Percentiles rank a stretch among this genome's conserved stretches.
phyloP scores from a whole-genome alignment of 2,888 invertebrate genomes.

The Hermodice carunculata region DNA sequence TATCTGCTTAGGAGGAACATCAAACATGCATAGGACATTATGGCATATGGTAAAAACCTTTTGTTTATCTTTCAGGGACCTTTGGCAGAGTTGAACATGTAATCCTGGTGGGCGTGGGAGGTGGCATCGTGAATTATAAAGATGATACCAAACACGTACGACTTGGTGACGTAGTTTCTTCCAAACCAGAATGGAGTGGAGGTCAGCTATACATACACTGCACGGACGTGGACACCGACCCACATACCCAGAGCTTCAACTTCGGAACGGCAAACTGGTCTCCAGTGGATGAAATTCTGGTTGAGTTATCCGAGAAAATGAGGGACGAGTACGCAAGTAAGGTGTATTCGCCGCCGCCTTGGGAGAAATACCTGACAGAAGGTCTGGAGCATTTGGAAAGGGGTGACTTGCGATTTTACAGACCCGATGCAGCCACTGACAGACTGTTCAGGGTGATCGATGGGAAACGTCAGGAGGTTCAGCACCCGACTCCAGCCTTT shows the following conservation, averaged over 20 bases:
- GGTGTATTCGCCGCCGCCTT: too few species aligned
- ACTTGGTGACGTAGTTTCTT: constrained; percentile 74
- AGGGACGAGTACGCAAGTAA: neutral
- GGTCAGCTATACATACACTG: constrained; percentile 82
- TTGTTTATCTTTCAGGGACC: constrained; percentile 76
- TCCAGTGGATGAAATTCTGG: constrained; percentile 82
- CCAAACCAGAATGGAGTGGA: constrained; percentile 49
- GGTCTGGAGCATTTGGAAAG: constrained; percentile 75
- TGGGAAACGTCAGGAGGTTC: constrained; percentile 5
- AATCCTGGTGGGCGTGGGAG: constrained; percentile 95
- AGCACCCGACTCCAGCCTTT: constrained; percentile 6
- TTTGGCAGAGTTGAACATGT: constrained; percentile 95
- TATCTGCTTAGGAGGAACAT: too few species aligned
- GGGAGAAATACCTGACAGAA: constrained; percentile 83
- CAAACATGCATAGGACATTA: too few species aligned
- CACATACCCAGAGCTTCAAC: constrained; percentile 53
- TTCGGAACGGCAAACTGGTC: constrained; percentile 86
- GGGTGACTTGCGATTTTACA: constrained; percentile 64
- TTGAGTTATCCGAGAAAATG: too few species aligned
- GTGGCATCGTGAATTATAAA: constrained; percentile 96
- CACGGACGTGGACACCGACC: constrained; percentile 71
- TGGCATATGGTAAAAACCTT: neutral
- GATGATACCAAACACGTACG: constrained; percentile 91
- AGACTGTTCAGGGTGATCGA: constrained; percentile 33
- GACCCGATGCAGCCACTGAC: constrained; percentile 53